Base-by-base conservation (phyloP, 2,797 vertebrate genomes). In the Thunnus albacares region DNA sequence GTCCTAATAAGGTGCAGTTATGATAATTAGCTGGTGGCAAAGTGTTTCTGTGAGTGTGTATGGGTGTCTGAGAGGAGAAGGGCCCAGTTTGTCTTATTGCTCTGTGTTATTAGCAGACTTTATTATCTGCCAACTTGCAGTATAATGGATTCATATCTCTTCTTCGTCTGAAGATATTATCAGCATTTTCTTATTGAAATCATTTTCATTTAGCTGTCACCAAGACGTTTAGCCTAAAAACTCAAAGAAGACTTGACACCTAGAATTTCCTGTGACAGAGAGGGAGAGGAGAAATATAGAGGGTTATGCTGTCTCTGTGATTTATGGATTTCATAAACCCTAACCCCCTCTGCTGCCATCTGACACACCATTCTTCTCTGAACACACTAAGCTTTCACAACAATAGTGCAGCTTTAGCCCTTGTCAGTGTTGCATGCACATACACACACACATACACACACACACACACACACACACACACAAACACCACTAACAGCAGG, bases 311-410 rank as follows among this genome's bases (percentile, higher is more conserved):
- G 94, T 95, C 93, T 91, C 76, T 67, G 83, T 96, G 95, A 96
- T 95, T 95, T 94, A 96, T 96, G 95, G 91, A 93, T 94, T 95
- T 96, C 95, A 96, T 96, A 96, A 96, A 93, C 86, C 87, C 93
- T 91, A 94, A 93, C 90, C 87, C 85, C 89, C 90, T 85, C 85
- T 76, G 82, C 92, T 94, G 86, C 91, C 91, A 87, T 93, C 90
- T 94, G 94, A 93, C 93, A 91, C 84, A 43, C 93, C 90, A 92
- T 94, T 94, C 90, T 93, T 92, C 88, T 91, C 86, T 65, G 71
- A 84, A 82, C 87, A 89, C 81, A 79, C 77, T 75, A 83, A 88
- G 87, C 84, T 82, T 84, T 88, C 80, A 74, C 89, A 89, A 92
- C 92, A 92, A 89, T 87, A 85, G 88, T 77, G 62, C 64, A 77